These are phyloP conservation scores for Drosophila niveifrons DNA, from an alignment of 2,888 invertebrate genomes.

Conservation along the genomic window DNA sequence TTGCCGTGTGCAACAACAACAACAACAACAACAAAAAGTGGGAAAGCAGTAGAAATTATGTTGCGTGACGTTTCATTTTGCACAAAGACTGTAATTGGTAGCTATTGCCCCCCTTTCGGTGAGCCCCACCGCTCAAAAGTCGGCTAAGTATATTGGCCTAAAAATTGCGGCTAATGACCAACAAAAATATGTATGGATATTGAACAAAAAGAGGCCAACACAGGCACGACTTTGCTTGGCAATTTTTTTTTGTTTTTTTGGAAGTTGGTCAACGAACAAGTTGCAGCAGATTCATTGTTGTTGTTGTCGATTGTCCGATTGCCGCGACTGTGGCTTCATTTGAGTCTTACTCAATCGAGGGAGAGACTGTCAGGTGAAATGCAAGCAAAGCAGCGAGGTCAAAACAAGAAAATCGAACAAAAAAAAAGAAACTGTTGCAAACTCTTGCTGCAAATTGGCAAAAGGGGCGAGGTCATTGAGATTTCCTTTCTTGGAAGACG, in stretches of 20 bases:
- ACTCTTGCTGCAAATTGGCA: slow-evolving; percentile 8
- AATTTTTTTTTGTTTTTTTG: slow-evolving; percentile 57
- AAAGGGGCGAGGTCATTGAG: slow-evolving; percentile 18
- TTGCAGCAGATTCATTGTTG: slow-evolving; percentile 21
- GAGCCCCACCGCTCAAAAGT: slow-evolving; percentile 35
- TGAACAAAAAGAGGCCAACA: slow-evolving; percentile 45
- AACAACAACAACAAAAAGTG: slow-evolving; percentile 36
- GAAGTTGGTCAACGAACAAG: slow-evolving; percentile 46
- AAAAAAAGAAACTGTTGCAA: slow-evolving; percentile 23
- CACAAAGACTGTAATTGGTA: slow-evolving; percentile 78
- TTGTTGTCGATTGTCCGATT: slow-evolving; percentile 10
- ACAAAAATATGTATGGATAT: slow-evolving; percentile 26
- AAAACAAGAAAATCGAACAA: background rate
- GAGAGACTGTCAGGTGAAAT: slow-evolving; percentile 43
- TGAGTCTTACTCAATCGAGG: slow-evolving; percentile 16
- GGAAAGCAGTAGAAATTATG: slow-evolving; percentile 82
- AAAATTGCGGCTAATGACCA: slow-evolving; percentile 68
- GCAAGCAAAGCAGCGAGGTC: slow-evolving; percentile 58
- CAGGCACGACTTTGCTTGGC: slow-evolving; percentile 60
- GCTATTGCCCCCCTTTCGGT: background rate
- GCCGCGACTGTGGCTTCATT: slow-evolving; percentile 2
- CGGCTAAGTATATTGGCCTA: slow-evolving; percentile 76
- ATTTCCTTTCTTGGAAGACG: slow-evolving; percentile 68
- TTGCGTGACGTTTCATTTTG: slow-evolving; percentile 81
- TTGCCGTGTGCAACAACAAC: slow-evolving; percentile 46